Evolutionary conservation across 2,113 vertebrate species (phyloP).

Genomic region (Capreolus pygargus): DNA sequence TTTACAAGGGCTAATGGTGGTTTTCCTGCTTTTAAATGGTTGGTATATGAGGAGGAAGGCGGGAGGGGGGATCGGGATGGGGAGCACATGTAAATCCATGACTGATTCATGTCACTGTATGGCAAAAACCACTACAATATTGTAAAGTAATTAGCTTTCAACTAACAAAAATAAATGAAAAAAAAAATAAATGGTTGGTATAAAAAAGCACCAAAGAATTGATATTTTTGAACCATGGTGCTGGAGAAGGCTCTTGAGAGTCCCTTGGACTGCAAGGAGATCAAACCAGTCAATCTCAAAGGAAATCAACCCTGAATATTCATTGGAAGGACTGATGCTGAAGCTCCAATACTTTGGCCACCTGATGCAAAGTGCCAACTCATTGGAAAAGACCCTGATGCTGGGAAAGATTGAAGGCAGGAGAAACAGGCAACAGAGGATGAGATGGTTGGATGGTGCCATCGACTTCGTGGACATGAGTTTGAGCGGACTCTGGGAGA

Average conservation of each 20-base stretch:
- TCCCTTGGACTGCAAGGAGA: not conserved
- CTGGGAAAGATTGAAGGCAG: not conserved
- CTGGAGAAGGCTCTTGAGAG: not conserved
- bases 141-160: too few species aligned
- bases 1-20: fast-evolving
- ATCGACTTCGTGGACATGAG: not conserved
- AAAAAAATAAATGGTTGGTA: too few species aligned
- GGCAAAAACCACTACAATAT: too few species aligned
- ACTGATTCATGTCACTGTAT: too few species aligned
- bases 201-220: not conserved
- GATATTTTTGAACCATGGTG: not conserved
- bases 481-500: not conserved
- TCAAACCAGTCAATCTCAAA: not conserved
- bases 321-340: not conserved
- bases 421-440: not conserved
- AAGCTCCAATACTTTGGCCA: not conserved
- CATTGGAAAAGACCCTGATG: not conserved
- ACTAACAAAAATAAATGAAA: too few species aligned
- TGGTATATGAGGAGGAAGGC: too few species aligned
- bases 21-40: not conserved
- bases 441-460: not conserved
- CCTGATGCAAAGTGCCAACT: not conserved
- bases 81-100: too few species aligned
- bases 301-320: not conserved
- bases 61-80: too few species aligned